phyloP scores from a whole-genome alignment of 2,888 invertebrate species.

The Teleiodes luculella region DNA sequence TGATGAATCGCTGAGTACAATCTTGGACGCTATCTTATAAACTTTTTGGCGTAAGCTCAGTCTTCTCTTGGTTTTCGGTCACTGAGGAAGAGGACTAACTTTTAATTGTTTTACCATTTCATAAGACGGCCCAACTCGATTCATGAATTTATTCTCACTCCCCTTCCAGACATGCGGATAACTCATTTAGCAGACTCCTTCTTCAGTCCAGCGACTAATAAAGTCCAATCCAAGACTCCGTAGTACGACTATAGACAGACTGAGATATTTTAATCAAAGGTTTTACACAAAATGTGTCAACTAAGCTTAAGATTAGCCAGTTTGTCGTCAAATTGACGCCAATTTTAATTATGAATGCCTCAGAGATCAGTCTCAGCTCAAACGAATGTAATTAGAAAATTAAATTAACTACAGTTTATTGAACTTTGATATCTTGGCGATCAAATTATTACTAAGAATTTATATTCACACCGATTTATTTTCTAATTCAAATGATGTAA shows the following conservation, averaged over 20 bases:
- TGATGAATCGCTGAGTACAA: too few relatives aligned
- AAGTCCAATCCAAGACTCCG: too few relatives aligned
- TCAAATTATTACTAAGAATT: too few relatives aligned
- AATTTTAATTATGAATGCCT: conserved; percentile 11
- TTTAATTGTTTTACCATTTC: conserved; percentile 53
- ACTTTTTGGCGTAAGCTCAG: too few relatives aligned
- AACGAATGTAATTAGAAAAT: conserved; percentile 11
- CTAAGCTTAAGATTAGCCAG: too few relatives aligned
- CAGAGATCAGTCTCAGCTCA: conserved; percentile 3
- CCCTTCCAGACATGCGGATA: conserved; percentile 13
- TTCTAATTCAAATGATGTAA: too few relatives aligned
- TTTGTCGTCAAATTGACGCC: conserved; percentile 3
- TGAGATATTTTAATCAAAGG: too few relatives aligned
- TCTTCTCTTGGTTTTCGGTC: neutral
- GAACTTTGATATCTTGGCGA: neutral
- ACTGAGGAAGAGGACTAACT: conserved; percentile 25
- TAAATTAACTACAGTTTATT: conserved; percentile 3
- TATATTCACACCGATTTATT: too few relatives aligned
- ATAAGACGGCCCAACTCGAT: conserved; percentile 36
- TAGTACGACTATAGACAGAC: too few relatives aligned
- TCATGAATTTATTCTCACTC: conserved; percentile 27
- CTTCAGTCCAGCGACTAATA: neutral
- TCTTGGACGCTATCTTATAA: too few relatives aligned
- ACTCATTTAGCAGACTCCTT: conserved; percentile 14
- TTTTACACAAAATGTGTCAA: too few relatives aligned